Conservation (phyloP, 2,797 vertebrate species). For the Alosa sapidissima region DNA sequence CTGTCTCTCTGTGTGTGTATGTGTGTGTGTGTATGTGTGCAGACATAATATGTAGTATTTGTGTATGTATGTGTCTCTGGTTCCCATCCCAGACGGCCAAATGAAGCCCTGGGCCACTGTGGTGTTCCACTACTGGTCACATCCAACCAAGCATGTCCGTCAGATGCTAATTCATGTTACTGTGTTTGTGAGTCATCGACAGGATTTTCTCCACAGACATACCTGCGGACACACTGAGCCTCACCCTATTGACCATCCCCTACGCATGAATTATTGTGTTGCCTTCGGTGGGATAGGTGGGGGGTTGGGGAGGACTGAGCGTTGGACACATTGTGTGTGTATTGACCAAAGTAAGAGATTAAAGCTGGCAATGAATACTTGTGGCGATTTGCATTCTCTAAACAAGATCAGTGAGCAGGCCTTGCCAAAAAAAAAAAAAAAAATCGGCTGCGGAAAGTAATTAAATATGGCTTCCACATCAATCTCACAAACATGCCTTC, state of each 20-base stretch:
- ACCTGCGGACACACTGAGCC: neutral
- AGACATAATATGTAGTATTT: too few relatives aligned
- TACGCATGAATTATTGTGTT: too few relatives aligned
- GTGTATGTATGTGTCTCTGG: neutral
- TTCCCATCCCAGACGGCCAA: neutral
- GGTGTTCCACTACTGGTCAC: neutral
- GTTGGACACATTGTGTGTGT: neutral
- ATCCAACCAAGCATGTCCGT: neutral
- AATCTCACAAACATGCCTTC: slow-evolving; percentile 58
- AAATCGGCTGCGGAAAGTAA: slow-evolving; percentile 67
- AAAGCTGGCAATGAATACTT: slow-evolving; percentile 30
- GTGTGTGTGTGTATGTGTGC: neutral
- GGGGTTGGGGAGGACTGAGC: neutral
- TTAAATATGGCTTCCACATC: slow-evolving; percentile 69
- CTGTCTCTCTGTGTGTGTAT: neutral
- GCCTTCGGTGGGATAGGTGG: neutral
- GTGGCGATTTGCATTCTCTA: slow-evolving; percentile 39
- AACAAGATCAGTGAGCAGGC: slow-evolving; percentile 44
- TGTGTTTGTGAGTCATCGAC: neutral
- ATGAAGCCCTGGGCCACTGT: neutral
- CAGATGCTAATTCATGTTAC: neutral
- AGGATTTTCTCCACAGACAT: neutral
- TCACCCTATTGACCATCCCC: too few relatives aligned
- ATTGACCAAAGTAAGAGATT: slow-evolving; percentile 10
- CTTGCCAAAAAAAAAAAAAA: slow-evolving; percentile 60